Conservation (phyloP, 1,140 invertebrate species). For the Sarcophaga peregrina region DNA sequence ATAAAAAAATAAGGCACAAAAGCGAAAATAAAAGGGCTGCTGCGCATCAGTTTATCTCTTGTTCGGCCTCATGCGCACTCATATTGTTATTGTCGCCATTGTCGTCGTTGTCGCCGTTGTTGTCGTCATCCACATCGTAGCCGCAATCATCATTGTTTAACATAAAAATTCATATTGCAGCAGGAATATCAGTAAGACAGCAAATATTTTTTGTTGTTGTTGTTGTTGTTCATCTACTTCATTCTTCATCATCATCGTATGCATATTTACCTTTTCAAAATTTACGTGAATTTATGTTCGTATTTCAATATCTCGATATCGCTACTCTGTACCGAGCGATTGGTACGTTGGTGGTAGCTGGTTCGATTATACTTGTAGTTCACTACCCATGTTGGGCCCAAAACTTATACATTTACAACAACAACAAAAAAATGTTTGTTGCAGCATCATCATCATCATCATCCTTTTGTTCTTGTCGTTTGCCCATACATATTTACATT, state of each 20-base stretch:
- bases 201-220: not conserved
- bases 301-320: no score
- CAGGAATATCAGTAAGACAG: not conserved
- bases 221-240: not conserved
- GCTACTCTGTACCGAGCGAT: no score
- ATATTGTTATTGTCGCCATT: slow-evolving; percentile 40
- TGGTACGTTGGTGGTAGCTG: no score
- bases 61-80: slow-evolving; percentile 34
- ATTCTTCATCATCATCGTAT: not conserved
- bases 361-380: not conserved
- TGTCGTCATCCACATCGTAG: slow-evolving; percentile 22
- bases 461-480: slow-evolving; percentile 28
- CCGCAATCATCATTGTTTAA: slow-evolving; percentile 11
- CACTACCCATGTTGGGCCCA: not conserved
- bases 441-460: slow-evolving; percentile 4
- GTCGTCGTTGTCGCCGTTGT: slow-evolving; percentile 10
- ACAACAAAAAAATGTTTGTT: not conserved
- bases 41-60: slow-evolving; percentile 39
- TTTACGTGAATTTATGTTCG: not conserved
- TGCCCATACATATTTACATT: not conserved
- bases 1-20: not conserved
- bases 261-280: not conserved
- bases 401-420: not conserved
- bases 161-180: slow-evolving; percentile 27
- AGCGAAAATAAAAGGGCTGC: slow-evolving; percentile 15